phyloP scores from a whole-genome alignment of 2,113 vertebrate genomes.

The Dolichallabes microphthalmus region DNA sequence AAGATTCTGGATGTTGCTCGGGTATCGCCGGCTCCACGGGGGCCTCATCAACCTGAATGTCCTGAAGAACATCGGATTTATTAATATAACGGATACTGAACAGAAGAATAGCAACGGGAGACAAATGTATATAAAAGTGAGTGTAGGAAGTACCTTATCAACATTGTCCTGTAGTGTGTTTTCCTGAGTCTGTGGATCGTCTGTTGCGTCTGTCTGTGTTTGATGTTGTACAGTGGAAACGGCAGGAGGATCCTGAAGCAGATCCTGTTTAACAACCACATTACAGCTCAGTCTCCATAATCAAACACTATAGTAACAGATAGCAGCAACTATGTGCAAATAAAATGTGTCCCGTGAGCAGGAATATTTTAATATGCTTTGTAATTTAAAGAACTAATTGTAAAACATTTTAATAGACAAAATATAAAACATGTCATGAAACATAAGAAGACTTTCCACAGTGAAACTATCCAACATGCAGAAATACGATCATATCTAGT shows the following conservation, averaged over 20 bases:
- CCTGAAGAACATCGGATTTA: slow-evolving; percentile 43
- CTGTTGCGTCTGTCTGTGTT: neutral
- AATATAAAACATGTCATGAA: neutral
- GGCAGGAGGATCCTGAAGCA: neutral
- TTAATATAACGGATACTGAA: neutral
- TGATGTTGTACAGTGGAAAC: neutral
- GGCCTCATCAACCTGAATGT: slow-evolving; percentile 58
- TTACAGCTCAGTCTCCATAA: neutral
- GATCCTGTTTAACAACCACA: slow-evolving; percentile 16
- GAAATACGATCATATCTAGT: neutral
- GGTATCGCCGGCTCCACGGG: slow-evolving; percentile 25
- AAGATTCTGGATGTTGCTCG: slow-evolving; percentile 56
- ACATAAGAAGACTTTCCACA: neutral
- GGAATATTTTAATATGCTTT: neutral
- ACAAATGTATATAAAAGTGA: neutral
- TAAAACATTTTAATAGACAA: neutral
- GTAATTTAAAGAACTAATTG: neutral
- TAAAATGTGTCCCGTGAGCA: no score
- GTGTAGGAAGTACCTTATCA: slow-evolving; percentile 13
- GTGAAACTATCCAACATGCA: neutral
- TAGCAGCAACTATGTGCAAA: no score
- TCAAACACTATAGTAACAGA: no score
- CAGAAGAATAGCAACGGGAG: neutral
- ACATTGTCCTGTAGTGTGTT: slow-evolving; percentile 1
- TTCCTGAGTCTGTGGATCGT: slow-evolving; percentile 28